A percentile compares a stretch with the other conserved stretches of the same genome.
These are phyloP conservation scores for Hippasteria phrygiana DNA, from an alignment of 53 echinoderm and acorn worm genomes.

Conservation along the genomic window DNA sequence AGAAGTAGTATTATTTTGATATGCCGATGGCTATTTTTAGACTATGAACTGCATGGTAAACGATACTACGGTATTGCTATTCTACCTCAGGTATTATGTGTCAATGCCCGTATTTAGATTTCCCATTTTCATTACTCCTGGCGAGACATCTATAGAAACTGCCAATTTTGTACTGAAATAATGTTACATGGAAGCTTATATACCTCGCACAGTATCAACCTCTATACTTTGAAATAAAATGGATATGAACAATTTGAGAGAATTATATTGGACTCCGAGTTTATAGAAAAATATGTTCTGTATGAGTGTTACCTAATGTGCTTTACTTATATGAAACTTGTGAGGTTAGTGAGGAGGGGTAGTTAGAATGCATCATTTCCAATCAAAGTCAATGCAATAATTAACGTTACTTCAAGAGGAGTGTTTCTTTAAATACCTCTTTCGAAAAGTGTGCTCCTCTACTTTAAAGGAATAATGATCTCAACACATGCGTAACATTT, in stretches of 20 bases:
- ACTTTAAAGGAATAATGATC: too few relatives aligned
- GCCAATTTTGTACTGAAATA: slow-evolving; percentile 39
- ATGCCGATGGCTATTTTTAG: slow-evolving; percentile 12
- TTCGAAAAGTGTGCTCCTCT: too few relatives aligned
- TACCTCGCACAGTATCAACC: not conserved
- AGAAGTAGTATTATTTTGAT: not conserved
- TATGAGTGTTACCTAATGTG: not conserved
- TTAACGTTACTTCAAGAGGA: too few relatives aligned
- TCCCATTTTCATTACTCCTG: not conserved
- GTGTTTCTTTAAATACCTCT: too few relatives aligned
- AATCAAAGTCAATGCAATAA: too few relatives aligned
- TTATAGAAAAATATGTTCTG: not conserved
- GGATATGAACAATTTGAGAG: slow-evolving; percentile 13
- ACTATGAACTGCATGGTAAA: not conserved
- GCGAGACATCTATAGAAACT: not conserved
- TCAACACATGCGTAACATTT: too few relatives aligned
- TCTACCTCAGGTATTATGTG: slow-evolving; percentile 35
- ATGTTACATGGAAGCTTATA: not conserved
- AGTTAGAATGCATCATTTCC: too few relatives aligned
- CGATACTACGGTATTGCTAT: not conserved
- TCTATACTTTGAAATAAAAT: slow-evolving; percentile 39
- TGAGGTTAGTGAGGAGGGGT: too few relatives aligned
- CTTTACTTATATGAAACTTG: not conserved
- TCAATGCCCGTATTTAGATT: not conserved
- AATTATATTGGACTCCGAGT: not conserved